Evolutionary conservation across 2,113 vertebrate genomes (phyloP).

Genomic region (Phrynocephalus versicolor): DNA sequence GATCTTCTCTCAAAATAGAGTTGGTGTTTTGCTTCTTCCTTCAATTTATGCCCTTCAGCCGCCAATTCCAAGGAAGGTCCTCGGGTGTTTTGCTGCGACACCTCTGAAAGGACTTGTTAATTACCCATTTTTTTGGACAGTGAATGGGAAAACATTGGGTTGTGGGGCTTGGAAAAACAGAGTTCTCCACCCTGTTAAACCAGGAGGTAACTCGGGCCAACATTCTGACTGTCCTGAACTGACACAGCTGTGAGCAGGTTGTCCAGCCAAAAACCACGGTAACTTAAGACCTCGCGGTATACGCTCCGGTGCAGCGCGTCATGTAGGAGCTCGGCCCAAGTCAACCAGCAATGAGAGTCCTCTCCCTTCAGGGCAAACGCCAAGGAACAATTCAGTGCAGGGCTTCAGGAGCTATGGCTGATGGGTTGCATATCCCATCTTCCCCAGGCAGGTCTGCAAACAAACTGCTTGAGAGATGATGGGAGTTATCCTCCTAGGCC

Average conservation of each 20-base stretch:
- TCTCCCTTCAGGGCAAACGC: not conserved
- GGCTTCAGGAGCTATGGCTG: too few relatives aligned
- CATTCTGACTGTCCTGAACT: not conserved
- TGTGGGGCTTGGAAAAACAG: not conserved
- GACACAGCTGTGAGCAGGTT: conserved; percentile 8
- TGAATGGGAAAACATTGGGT: too few relatives aligned
- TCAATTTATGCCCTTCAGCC: not conserved
- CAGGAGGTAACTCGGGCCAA: not conserved
- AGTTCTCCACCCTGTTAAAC: not conserved
- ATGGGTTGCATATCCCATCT: too few relatives aligned
- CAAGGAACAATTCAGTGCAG: too few relatives aligned
- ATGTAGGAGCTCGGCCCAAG: conserved; percentile 35
- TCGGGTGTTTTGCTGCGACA: not conserved
- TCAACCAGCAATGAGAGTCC: not conserved
- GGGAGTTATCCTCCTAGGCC: too few relatives aligned
- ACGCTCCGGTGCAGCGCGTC: not conserved
- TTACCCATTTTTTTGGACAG: not conserved
- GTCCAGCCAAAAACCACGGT: not conserved
- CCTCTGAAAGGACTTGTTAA: not conserved
- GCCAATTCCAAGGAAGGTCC: too few relatives aligned
- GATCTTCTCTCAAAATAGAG: too few relatives aligned
- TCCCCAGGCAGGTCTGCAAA: too few relatives aligned
- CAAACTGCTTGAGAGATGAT: too few relatives aligned
- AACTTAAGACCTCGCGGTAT: rapidly evolving
- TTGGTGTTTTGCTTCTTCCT: too few relatives aligned